These are phyloP conservation scores for Drosophila setosimentum DNA, from an alignment of 2,888 invertebrate species.

Conservation along the genomic window DNA sequence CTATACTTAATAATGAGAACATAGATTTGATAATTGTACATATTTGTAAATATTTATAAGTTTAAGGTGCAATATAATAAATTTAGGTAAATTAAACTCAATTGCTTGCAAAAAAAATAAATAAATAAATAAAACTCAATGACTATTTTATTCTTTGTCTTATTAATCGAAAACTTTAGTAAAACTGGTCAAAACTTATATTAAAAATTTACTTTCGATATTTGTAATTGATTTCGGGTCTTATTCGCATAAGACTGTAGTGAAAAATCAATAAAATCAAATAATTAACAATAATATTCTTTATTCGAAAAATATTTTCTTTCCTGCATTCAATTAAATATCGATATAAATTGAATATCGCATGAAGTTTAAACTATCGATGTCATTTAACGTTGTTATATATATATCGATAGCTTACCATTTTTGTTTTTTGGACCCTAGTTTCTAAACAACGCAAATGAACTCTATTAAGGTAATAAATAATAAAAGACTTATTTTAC, in stretches of 20 bases:
- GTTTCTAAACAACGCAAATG: conserved; percentile 56
- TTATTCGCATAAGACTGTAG: not conserved
- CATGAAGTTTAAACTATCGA: not conserved
- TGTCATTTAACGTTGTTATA: not conserved
- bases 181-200: not conserved
- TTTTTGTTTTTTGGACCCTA: not conserved
- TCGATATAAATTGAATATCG: conserved; percentile 7
- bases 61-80: conserved; percentile 57
- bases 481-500: not conserved
- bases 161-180: not conserved
- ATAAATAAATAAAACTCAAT: too few relatives aligned
- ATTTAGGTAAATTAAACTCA: conserved; percentile 30
- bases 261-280: not conserved
- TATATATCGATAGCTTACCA: conserved; percentile 7
- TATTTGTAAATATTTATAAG: conserved; percentile 63
- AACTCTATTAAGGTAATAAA: conserved; percentile 74
- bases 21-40: conserved; percentile 64
- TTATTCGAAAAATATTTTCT: not conserved
- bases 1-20: conserved; percentile 53
- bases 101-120: not conserved
- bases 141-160: not conserved
- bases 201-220: not conserved
- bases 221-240: not conserved
- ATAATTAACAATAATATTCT: not conserved
- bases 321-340: not conserved